Base-by-base conservation (phyloP, 2,888 invertebrate genomes). In the Branchipolynoe longqiensis region DNA sequence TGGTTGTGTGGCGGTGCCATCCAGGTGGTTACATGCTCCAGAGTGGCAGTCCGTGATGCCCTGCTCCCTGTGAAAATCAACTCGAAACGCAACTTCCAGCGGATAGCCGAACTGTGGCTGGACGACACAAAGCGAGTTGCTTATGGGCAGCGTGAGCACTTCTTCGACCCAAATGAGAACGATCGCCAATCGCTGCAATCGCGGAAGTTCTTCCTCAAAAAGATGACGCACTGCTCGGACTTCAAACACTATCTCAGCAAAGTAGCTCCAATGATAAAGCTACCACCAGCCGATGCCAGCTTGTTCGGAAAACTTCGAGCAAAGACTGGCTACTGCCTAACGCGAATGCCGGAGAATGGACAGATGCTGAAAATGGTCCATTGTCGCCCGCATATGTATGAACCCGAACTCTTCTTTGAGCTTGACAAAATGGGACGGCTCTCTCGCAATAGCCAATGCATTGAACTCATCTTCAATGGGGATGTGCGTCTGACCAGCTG, bases 1-100 rank as follows among this genome's bases (percentile, higher is more conserved):
- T 89, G 89, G 89, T 62, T 89, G 83, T 89, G 89, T 58, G 88
- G 89, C 18, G 88, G 88, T 8, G 2, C 28, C 28, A 86, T 89
- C 83, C 69, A 87, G 41, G 69, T 89, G 18, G 84, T 85, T 38
- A 86, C 86, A 18, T 89, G 89, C 69, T 89, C 89, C 4, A 38
- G 89, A 22, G 87, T 89, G 1, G 89, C 89, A 0, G 87, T 87
- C 25, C 87, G 86, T 54, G 85, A 86, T 48, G 87, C 88, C 8
- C 82, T 88, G n/a, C 83, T 85, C n/a, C 87, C 89, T 1, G 54
- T 83, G 1, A 48, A 78, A 0, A 81, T 89, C 48, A 83, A 48
- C 12, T 78, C 59, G 3, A 73, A 73, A 22, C 31, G n/a, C 4
- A 88, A 88, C 83, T 87, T 85, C 81, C 54, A 85, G 54, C 59